A percentile compares a stretch with the other conserved stretches of the same genome.
These are phyloP conservation scores for Morinoia aosen DNA, from an alignment of 2,888 invertebrate genomes.

Conservation along the genomic window DNA sequence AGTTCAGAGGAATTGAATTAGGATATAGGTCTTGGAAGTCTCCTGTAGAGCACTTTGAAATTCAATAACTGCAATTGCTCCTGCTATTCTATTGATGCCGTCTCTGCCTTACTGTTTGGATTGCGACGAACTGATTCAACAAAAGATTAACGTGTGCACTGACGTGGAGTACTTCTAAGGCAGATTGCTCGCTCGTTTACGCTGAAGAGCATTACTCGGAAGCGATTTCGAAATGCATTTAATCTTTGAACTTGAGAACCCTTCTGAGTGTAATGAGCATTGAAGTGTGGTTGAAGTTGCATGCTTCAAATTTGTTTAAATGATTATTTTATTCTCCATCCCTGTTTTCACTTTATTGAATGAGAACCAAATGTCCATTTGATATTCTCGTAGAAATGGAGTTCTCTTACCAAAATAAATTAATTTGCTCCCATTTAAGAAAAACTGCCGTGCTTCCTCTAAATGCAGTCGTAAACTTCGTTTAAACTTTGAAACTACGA, in stretches of 20 bases:
- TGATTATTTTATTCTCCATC: neutral
- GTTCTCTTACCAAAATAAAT: neutral
- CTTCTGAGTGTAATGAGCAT: neutral
- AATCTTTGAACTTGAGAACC: neutral
- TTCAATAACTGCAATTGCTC: constrained; percentile 2
- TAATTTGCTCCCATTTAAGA: neutral
- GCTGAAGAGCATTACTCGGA: neutral
- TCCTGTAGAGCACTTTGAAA: neutral
- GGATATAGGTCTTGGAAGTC: neutral
- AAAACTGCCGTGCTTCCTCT: neutral
- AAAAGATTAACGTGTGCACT: neutral
- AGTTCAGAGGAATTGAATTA: neutral
- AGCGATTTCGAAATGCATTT: neutral
- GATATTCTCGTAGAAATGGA: neutral
- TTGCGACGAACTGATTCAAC: neutral
- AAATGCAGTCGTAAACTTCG: neutral
- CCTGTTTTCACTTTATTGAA: neutral
- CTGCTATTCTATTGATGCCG: neutral
- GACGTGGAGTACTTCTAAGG: too few relatives aligned
- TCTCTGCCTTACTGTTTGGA: neutral
- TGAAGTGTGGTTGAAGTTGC: neutral
- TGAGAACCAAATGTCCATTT: neutral
- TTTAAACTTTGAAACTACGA: neutral
- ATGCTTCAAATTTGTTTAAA: neutral
- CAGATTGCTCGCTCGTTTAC: neutral